Evolutionary conservation across 1,140 invertebrate genomes (phyloP).

Genomic region (Acyrthosiphon pisum): DNA sequence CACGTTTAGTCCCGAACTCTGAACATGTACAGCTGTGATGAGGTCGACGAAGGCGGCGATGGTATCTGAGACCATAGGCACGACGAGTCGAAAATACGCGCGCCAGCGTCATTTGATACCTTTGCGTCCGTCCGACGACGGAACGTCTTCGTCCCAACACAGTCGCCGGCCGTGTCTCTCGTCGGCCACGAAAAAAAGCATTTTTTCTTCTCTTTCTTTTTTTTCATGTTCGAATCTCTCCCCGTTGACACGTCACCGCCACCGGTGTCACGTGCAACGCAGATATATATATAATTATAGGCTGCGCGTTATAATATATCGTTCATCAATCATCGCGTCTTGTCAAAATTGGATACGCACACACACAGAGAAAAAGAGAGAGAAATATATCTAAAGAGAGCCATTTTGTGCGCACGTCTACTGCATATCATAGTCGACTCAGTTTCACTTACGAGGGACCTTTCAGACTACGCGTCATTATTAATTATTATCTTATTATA

Average conservation of each 20-base stretch:
- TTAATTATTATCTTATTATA: not conserved
- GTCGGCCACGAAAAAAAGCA: not conserved
- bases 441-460: not conserved
- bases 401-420: not conserved
- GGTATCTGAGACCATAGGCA: not conserved
- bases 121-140: not conserved
- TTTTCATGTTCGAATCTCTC: not conserved
- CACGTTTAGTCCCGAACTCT: not conserved
- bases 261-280: conserved; percentile 22
- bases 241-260: conserved; percentile 29
- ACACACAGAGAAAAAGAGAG: not conserved
- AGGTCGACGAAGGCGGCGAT: not conserved
- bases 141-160: not conserved
- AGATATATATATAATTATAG: not conserved
- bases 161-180: not conserved
- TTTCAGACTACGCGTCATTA: not conserved
- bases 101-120: not conserved
- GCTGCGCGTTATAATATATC: not conserved
- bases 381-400: not conserved
- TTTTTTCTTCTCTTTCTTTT: not conserved
- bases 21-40: not conserved
- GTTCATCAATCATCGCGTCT: conserved; percentile 42
- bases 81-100: not conserved
- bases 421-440: not conserved
- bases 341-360: not conserved